Percentiles rank a stretch among this genome's conserved stretches.
These are phyloP conservation scores for Drosophila kikkawai DNA, from an alignment of 1,140 invertebrate genomes.

Conservation along the genomic window DNA sequence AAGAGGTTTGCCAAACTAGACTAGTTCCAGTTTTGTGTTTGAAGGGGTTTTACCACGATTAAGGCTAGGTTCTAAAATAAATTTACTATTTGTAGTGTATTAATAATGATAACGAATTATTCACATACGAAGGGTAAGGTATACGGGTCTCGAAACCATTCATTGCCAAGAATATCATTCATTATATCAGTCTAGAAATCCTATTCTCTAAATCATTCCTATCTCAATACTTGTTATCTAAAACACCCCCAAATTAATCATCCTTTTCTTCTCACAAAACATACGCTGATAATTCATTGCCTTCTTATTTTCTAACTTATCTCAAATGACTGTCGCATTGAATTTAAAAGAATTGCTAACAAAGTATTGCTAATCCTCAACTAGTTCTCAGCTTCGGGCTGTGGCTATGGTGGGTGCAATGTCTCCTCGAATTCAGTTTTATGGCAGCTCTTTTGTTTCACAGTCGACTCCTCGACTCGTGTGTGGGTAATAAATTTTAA, in stretches of 20 bases:
- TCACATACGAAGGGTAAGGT: background rate
- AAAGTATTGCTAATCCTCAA: conserved; percentile 24
- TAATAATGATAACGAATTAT: background rate
- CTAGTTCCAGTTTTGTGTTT: conserved; percentile 19
- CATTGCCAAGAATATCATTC: too few relatives aligned
- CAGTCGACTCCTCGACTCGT: conserved; percentile 23
- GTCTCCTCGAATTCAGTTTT: conserved; percentile 28
- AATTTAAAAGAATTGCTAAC: conserved; percentile 34
- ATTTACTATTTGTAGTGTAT: background rate
- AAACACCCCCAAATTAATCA: conserved; percentile 3
- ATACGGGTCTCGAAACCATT: background rate
- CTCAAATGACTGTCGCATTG: conserved; percentile 41
- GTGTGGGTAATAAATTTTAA: conserved; percentile 46
- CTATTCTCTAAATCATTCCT: background rate
- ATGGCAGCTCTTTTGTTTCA: conserved; percentile 51
- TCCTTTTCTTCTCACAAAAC: background rate
- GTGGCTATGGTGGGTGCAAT: conserved; percentile 19
- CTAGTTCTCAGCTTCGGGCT: conserved; percentile 29
- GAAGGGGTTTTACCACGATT: too few relatives aligned
- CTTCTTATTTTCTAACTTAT: conserved; percentile 28
- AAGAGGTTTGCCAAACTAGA: conserved; percentile 14
- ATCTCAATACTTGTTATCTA: background rate
- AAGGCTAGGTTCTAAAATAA: background rate
- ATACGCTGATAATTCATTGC: conserved; percentile 8
- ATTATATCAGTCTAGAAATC: background rate